Evolutionary conservation across 2,797 vertebrate species (phyloP).

Genomic region (Anabas testudineus): DNA sequence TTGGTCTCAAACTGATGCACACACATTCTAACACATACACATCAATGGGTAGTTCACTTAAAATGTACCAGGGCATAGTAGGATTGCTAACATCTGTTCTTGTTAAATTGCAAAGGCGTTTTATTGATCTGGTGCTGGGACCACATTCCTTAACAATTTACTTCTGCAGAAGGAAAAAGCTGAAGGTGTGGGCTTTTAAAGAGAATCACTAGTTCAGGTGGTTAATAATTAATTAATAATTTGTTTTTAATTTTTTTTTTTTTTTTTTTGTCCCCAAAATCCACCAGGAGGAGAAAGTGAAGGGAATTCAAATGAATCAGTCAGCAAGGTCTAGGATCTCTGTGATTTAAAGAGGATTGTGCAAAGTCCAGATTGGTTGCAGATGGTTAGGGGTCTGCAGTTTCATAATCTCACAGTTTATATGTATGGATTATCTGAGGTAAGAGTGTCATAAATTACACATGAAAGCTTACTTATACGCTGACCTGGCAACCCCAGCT

Average conservation of each 20-base stretch:
- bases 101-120: slow-evolving; percentile 78
- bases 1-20: background rate
- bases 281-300: slow-evolving; percentile 45
- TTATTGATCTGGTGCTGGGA: slow-evolving; percentile 74
- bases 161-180: slow-evolving; percentile 51
- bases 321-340: slow-evolving; percentile 54
- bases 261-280: too few relatives aligned
- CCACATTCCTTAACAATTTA: slow-evolving; percentile 74
- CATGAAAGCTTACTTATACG: slow-evolving; percentile 65
- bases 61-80: slow-evolving; percentile 56
- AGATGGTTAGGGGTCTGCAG: slow-evolving; percentile 71
- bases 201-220: slow-evolving; percentile 73
- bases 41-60: slow-evolving; percentile 37
- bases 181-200: slow-evolving; percentile 54
- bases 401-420: slow-evolving; percentile 70
- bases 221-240: slow-evolving; percentile 75
- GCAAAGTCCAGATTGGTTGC: slow-evolving; percentile 71
- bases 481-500: slow-evolving; percentile 66
- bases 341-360: slow-evolving; percentile 76
- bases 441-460: slow-evolving; percentile 70
- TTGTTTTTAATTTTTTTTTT: slow-evolving; percentile 14
- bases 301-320: slow-evolving; percentile 73
- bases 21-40: slow-evolving; percentile 14
- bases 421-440: slow-evolving; percentile 74
- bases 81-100: slow-evolving; percentile 78